Base-by-base conservation (phyloP, 37 sponge, comb jelly and placozoan genomes). In the Hormiphora californensis region DNA sequence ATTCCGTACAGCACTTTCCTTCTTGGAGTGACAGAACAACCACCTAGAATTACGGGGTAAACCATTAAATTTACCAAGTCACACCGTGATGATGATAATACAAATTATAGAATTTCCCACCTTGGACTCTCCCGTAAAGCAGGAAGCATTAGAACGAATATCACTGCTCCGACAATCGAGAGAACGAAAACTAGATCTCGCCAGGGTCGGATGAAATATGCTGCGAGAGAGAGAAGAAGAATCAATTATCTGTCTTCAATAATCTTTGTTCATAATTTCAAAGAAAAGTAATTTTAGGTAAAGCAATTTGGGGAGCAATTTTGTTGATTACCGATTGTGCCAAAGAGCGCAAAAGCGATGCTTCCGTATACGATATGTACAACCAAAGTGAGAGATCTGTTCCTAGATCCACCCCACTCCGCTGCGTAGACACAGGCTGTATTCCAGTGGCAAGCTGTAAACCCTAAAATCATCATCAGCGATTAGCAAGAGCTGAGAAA, bases 401-500 rank as follows among this genome's bases (percentile, higher is more conserved):
- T 65, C 67, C 17, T 65, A 35, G 11, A 36, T 35, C 67, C 67
- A 36, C 67, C 67, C 67, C 67, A 65, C 67, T 65, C 67, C 7
- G 37, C 35, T 3, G 67, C 34, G 37, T 65, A 65, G 15, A 65
- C 67, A 65, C 67, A 65, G 67, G 67, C 67, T 17, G 67, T 65
- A 17, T 65, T 65, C 67, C 67, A 65, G 67, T 65, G 67, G 35
- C 67, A 65, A 28, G 67, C 67, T 33, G 67, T 65, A 33, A 65
- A 65, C 7, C 61, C 61, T 57, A 30, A 49, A 17, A n/a, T n/a
- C n/a, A n/a, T n/a, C n/a, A n/a, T n/a, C n/a, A n/a, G n/a, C n/a
- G n/a, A n/a, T n/a, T n/a, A n/a, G n/a, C n/a, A n/a, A n/a, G n/a
- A n/a, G n/a, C n/a, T n/a, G n/a, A n/a, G n/a, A 15, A 17, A 17